Percentiles rank a stretch among this genome's conserved stretches.
Conservation (phyloP, 1,140 invertebrate species). For the Carcinoscorpius rotundicauda region DNA sequence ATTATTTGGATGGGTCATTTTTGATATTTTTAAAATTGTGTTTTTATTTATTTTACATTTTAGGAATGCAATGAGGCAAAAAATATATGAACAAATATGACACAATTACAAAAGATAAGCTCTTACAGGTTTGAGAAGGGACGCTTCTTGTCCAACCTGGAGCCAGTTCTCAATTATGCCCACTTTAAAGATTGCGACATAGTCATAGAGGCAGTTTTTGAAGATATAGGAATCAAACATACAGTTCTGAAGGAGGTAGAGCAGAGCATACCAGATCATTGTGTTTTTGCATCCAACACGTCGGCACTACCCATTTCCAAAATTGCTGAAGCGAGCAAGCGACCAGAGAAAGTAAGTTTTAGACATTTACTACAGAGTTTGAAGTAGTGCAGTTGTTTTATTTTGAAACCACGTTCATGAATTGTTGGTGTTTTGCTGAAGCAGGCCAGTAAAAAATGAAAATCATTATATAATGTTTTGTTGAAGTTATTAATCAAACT, state of each 20-base stretch:
- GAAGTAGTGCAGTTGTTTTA: too few relatives aligned
- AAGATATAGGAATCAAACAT: conserved; percentile 86
- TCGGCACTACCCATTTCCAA: conserved; percentile 93
- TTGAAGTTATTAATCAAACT: too few relatives aligned
- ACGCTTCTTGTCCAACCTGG: conserved; percentile 59
- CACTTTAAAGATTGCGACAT: conserved; percentile 80
- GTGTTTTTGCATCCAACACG: conserved; percentile 94
- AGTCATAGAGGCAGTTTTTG: conserved; percentile 98
- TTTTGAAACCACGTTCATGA: too few relatives aligned
- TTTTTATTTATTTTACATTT: too few relatives aligned
- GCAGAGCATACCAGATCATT: conserved; percentile 68
- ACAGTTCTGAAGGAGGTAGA: conserved; percentile 95
- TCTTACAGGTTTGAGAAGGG: conserved; percentile 62
- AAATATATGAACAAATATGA: too few relatives aligned
- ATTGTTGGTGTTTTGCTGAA: too few relatives aligned
- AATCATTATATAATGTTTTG: too few relatives aligned
- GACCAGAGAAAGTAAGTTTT: conserved; percentile 78
- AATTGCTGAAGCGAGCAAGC: conserved; percentile 79
- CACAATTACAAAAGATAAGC: conserved; percentile 20
- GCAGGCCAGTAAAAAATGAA: too few relatives aligned
- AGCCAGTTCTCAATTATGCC: conserved; percentile 70
- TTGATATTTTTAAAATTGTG: too few relatives aligned
- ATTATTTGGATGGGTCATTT: too few relatives aligned
- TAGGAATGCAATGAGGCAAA: too few relatives aligned
- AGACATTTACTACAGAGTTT: too few relatives aligned